phyloP scores from a whole-genome alignment of 2,113 vertebrate species.

The Sisor rabdophorus region DNA sequence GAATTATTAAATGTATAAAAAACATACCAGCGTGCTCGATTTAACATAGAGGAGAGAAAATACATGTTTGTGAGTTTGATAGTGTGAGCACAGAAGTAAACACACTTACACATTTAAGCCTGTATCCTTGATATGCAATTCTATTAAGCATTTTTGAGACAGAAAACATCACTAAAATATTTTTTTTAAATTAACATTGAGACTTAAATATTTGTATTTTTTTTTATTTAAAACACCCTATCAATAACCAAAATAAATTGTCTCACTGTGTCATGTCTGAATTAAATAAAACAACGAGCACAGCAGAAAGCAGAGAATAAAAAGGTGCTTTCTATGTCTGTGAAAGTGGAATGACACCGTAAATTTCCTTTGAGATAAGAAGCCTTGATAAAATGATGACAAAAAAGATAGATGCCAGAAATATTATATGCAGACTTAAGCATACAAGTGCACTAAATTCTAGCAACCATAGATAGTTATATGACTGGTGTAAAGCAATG shows the following conservation, averaged over 20 bases:
- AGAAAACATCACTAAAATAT: not conserved
- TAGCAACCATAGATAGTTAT: not conserved
- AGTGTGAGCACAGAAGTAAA: too few species aligned
- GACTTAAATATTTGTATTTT: not conserved
- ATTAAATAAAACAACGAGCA: not conserved
- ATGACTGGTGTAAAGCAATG: not conserved
- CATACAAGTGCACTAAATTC: not conserved
- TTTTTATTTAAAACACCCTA: too few species aligned
- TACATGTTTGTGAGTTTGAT: not conserved
- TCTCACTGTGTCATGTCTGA: not conserved
- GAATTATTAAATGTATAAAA: too few species aligned
- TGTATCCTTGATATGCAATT: too few species aligned
- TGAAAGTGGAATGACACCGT: conserved; percentile 40
- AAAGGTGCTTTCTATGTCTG: not conserved
- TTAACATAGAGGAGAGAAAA: not conserved
- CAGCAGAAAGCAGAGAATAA: not conserved
- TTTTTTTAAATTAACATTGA: not conserved
- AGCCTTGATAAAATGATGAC: conserved; percentile 35
- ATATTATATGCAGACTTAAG: not conserved
- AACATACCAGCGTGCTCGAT: too few species aligned
- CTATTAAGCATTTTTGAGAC: not conserved
- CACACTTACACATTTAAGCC: too few species aligned
- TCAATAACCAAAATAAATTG: too few species aligned
- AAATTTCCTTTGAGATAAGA: conserved; percentile 33
- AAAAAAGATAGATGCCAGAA: not conserved